Conservation (phyloP, 2,113 vertebrate genomes). For the Melanostigma gelatinosum region DNA sequence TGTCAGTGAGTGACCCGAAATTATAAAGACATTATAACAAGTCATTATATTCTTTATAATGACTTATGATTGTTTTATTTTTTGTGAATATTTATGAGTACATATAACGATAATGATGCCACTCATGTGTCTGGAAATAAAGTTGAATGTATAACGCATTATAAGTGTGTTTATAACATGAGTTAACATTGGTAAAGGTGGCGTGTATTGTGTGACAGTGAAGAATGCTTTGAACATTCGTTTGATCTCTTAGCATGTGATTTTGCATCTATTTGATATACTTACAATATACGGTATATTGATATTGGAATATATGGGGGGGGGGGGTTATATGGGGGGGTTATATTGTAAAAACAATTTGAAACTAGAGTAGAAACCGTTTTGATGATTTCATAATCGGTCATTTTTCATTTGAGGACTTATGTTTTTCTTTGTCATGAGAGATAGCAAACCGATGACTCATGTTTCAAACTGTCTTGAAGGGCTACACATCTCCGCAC, state of each 20-base stretch:
- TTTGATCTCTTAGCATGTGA: not conserved
- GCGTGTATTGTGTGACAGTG: not conserved
- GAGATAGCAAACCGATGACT: not conserved
- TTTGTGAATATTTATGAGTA: not conserved
- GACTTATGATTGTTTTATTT: not conserved
- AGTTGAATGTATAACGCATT: no score
- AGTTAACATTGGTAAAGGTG: not conserved
- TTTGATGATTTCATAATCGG: not conserved
- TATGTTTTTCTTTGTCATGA: not conserved
- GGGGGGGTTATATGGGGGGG: no score
- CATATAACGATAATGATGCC: not conserved
- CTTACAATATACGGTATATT: not conserved
- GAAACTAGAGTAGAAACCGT: not conserved
- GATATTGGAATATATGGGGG: not conserved
- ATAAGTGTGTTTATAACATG: no score
- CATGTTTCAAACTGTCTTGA: not conserved
- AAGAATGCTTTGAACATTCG: not conserved
- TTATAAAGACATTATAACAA: not conserved
- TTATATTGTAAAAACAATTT: not conserved
- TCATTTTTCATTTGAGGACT: not conserved
- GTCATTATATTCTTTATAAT: not conserved
- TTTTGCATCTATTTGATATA: not conserved
- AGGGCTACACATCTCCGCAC: not conserved
- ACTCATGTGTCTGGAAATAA: no score
- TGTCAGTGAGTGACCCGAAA: not conserved